A percentile compares a stretch with the other conserved stretches of the same genome.
Evolutionary conservation across 1,140 invertebrate species (phyloP).

Genomic region (Oedothorax gibbosus): DNA sequence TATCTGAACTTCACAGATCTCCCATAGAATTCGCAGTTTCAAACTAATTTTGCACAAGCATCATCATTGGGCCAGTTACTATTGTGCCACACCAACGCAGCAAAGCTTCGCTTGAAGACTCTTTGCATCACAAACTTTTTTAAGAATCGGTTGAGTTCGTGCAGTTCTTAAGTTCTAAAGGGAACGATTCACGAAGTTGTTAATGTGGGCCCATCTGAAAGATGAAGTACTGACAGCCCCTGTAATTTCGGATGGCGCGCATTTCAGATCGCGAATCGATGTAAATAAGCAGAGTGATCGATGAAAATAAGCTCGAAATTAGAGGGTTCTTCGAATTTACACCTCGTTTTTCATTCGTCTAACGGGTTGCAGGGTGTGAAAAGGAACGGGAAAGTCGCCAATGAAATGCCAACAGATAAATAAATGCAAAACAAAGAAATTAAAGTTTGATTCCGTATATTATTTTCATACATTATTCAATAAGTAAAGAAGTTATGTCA

Average conservation of each 20-base stretch:
- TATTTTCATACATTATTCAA: neutral
- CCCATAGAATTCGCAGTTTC: too few relatives aligned
- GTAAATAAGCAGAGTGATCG: constrained; percentile 34
- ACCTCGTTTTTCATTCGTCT: constrained; percentile 37
- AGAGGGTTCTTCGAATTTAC: constrained; percentile 19
- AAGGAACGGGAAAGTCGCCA: constrained; percentile 1
- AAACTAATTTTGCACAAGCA: too few relatives aligned
- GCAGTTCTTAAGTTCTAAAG: neutral
- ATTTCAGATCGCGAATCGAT: neutral
- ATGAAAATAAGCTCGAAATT: constrained; percentile 30
- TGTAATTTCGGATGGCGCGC: neutral
- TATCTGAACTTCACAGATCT: too few relatives aligned
- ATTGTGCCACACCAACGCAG: too few relatives aligned
- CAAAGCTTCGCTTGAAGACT: too few relatives aligned
- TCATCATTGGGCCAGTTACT: too few relatives aligned
- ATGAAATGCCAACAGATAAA: constrained; percentile 7
- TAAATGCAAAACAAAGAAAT: neutral
- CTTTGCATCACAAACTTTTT: too few relatives aligned
- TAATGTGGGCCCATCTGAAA: constrained; percentile 13
- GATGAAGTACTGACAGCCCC: constrained; percentile 31
- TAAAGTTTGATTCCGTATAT: neutral
- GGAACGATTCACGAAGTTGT: constrained; percentile 13
- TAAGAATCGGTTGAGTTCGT: too few relatives aligned
- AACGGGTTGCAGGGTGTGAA: constrained; percentile 5
- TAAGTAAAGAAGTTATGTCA: neutral